Percentiles rank a stretch among this genome's conserved stretches.
Evolutionary conservation across 2,797 vertebrate species (phyloP).

Genomic region (Rhynchotus rufescens): DNA sequence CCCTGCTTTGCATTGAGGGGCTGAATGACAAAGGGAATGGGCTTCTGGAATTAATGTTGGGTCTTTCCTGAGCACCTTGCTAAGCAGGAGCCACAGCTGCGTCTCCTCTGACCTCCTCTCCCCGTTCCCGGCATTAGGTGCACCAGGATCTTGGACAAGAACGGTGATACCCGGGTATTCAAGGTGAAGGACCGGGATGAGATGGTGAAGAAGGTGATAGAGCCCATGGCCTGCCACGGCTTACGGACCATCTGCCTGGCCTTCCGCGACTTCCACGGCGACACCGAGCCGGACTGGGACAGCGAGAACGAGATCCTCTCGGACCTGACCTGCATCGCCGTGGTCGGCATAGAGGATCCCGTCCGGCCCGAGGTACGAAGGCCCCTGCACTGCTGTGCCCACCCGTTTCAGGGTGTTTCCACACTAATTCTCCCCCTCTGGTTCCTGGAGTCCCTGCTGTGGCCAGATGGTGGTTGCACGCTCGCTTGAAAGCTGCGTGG

Average conservation of each 20-base stretch:
- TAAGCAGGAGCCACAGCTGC: fast-evolving
- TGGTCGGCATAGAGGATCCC: conserved; percentile 97
- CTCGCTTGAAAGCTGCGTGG: not conserved
- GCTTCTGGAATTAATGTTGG: not conserved
- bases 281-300: conserved; percentile 90
- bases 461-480: not conserved
- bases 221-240: conserved; percentile 96
- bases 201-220: conserved; percentile 94
- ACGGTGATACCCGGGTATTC: conserved; percentile 85
- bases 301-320: conserved; percentile 89
- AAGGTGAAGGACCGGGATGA: conserved; percentile 92
- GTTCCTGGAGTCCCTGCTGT: not conserved
- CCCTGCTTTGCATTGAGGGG: not conserved
- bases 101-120: not conserved
- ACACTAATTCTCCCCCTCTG: fast-evolving
- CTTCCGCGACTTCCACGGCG: conserved; percentile 88
- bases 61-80: not conserved
- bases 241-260: conserved; percentile 96
- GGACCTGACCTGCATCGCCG: conserved; percentile 90
- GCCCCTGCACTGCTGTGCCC: not conserved
- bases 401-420: fast-evolving
- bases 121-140: conserved; percentile 85
- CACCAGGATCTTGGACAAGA: conserved; percentile 87
- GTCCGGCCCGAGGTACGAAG: conserved; percentile 91
- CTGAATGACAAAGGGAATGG: not conserved